Evolutionary conservation across 2,797 vertebrate genomes (phyloP).

Genomic region (Paramormyrops hopkinsi): DNA sequence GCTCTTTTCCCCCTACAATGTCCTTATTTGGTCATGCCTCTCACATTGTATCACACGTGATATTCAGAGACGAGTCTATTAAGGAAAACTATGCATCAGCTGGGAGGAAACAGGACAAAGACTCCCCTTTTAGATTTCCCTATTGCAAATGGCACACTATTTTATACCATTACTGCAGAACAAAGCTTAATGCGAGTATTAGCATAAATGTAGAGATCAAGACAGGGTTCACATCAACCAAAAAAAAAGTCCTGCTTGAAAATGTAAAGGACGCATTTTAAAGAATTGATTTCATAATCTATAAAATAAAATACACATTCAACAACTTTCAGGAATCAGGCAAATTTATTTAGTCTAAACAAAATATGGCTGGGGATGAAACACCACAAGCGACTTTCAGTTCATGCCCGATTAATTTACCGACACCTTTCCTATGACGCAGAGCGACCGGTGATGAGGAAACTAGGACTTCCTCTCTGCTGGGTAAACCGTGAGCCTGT

Average conservation of each 20-base stretch:
- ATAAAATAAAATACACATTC: slow-evolving; percentile 19
- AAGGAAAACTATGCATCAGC: background rate
- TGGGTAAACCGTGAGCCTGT: background rate
- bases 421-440: slow-evolving; percentile 20
- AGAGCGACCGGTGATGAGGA: background rate
- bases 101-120: background rate
- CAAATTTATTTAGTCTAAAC: slow-evolving; percentile 52
- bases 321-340: slow-evolving; percentile 33
- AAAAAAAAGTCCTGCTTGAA: background rate
- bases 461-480: background rate
- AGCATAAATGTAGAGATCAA: background rate
- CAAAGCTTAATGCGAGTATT: background rate
- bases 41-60: background rate
- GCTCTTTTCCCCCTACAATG: background rate
- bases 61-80: background rate
- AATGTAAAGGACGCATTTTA: background rate
- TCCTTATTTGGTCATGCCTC: slow-evolving; percentile 1
- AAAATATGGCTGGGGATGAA: slow-evolving; percentile 15
- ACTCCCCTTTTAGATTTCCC: background rate
- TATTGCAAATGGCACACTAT: background rate
- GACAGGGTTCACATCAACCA: background rate
- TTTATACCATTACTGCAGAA: background rate
- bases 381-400: background rate
- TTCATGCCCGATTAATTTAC: slow-evolving; percentile 1
- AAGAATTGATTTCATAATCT: background rate